Percentiles rank a stretch among this genome's conserved stretches.
phyloP scores from a whole-genome alignment of 2,113 vertebrate species.

The Sapajus apella region DNA sequence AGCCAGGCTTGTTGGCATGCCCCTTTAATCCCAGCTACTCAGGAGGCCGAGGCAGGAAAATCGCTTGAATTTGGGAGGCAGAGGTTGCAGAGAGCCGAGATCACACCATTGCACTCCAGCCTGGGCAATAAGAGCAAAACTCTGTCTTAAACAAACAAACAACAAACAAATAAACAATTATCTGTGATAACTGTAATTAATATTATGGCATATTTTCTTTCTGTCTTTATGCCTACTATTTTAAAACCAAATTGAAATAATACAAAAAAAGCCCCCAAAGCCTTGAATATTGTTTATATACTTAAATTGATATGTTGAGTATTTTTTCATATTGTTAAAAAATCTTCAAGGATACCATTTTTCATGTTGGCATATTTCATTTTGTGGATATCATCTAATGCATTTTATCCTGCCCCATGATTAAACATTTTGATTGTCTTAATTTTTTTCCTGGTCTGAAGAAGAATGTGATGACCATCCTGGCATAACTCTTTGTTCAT shows the following conservation, averaged over 20 bases:
- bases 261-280: neutral
- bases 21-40: too few relatives aligned
- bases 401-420: neutral
- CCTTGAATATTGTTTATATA: neutral
- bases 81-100: too few relatives aligned
- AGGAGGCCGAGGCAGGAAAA: too few relatives aligned
- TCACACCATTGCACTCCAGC: too few relatives aligned
- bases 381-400: neutral
- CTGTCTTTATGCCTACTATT: neutral
- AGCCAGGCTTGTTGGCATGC: too few relatives aligned
- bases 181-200: neutral
- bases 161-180: neutral
- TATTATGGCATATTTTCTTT: neutral
- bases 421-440: conserved; percentile 1
- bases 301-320: neutral
- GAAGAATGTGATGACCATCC: neutral
- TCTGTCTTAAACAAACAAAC: neutral
- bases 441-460: neutral
- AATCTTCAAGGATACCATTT: neutral
- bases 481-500: neutral
- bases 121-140: too few relatives aligned
- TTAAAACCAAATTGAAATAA: neutral
- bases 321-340: conserved; percentile 1
- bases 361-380: neutral
- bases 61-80: too few relatives aligned